Percentiles rank a stretch among this genome's conserved stretches.
phyloP scores from a whole-genome alignment of 1,140 invertebrate species.

The Brachionus koreanus region DNA sequence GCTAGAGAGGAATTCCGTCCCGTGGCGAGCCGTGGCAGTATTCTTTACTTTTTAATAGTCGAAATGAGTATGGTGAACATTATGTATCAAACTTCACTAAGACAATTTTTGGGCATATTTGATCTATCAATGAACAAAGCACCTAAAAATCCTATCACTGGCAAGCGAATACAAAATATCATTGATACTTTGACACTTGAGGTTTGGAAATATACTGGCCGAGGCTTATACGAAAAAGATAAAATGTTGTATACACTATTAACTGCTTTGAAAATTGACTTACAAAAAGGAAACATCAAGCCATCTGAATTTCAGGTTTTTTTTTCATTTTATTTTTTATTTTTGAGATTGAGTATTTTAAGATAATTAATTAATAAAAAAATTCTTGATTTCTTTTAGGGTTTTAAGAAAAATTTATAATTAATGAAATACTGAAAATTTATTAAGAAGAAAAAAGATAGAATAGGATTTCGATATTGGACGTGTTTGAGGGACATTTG shows the following conservation, averaged over 20 bases:
- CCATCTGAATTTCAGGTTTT: conserved; percentile 78
- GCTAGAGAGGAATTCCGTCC: conserved; percentile 90
- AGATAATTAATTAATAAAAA: neutral
- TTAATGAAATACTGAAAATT: no score
- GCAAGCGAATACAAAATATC: conserved; percentile 80
- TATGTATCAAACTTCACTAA: conserved; percentile 94
- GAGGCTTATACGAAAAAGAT: conserved; percentile 87
- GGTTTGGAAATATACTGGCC: conserved; percentile 73
- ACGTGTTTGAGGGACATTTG: no score
- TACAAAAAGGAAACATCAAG: conserved; percentile 72
- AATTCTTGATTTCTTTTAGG: no score
- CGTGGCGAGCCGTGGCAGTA: conserved; percentile 84
- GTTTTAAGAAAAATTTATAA: no score
- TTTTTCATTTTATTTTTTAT: neutral
- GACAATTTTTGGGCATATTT: conserved; percentile 89
- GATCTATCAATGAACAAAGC: conserved; percentile 65
- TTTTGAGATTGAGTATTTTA: conserved; percentile 53
- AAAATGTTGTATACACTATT: conserved; percentile 87
- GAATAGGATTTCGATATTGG: no score
- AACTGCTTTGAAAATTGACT: conserved; percentile 89
- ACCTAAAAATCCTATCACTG: conserved; percentile 70
- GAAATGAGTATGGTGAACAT: conserved; percentile 93
- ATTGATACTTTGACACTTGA: conserved; percentile 81
- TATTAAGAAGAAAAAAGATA: no score
- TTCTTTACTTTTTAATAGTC: conserved; percentile 90